Base-by-base conservation (phyloP, 1,140 invertebrate genomes). In the Camponotus pennsylvanicus region DNA sequence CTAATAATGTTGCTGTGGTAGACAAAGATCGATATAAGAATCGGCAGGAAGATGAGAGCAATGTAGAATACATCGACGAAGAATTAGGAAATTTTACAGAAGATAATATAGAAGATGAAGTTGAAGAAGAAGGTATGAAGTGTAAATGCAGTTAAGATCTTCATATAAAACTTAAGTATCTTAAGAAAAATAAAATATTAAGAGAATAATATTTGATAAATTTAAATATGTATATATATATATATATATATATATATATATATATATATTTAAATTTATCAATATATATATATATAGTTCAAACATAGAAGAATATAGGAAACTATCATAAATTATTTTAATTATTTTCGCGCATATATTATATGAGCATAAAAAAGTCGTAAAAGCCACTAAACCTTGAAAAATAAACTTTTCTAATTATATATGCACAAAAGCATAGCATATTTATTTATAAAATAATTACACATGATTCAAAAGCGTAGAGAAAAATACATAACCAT, bases 31-130 rank as follows among this genome's bases (percentile, higher is more conserved):
- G 80, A 5, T 89, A 84, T 40, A 86, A 89, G 9, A 73, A 87
- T 9, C 88, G 92, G 9, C 21, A 85, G 18, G 86, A 84, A 1
- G 49, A 89, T 37, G 67, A 79, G 1, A 85, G 86, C 0, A 86
- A 92, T 32, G 27, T 55, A 13, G 89, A 87, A 8, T 91, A 88
- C 42, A 42, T 27, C 1, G 64, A 92, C 4, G 88, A 91, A 8
- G 87, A 86, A 34, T 7, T 75, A 45, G 86, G 42, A 42, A 69
- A 87, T 37, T 66, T 85, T 18, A 76, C 78, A 3, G 91, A 90
- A 57, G 89, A 87, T 42, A 90, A 91, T 52, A 32, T 34, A n/a
- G 90, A 90, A 0, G 90, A 91, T 9, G 88, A 93, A 1, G 88
- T 34, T 18, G 91, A 88, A 18, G 91, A 92, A 7, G 92, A 93